Evolutionary conservation across 1,140 invertebrate species (phyloP), one percentile per base, ranked within the genome.

Genomic region (Heliconius hermathena): DNA sequence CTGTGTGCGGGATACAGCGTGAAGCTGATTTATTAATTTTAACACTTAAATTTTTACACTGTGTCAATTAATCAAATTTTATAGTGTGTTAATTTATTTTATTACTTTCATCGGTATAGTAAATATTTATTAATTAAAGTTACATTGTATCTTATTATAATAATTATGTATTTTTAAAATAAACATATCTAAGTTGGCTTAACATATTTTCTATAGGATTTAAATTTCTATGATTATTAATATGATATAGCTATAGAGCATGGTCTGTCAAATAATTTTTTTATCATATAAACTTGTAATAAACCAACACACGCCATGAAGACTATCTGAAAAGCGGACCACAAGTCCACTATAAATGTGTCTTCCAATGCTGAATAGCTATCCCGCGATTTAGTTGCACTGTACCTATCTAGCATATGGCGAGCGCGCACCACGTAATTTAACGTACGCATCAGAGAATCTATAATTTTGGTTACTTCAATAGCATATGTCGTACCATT

Each of bases 211-310:
- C 5, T 20, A 20, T 8, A 52, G 18, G 16, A 20, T 20, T 20
- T 20, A 20, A 52, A 52, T 52, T 57, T 57, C 3, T 57, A 57
- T 57, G 18, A 9, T 72, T 72, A 72, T 38, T 49, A 16, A 46
- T 73, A 38, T 36, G 26, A 74, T 72, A 8, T 5, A 72, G 20
- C 70, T 20, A 36, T 52, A 74, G 38, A 8, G 26, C 11, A 77
- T 74, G 82, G 72, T 46, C 72, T 74, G 20, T 85, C 87, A 77
- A 94, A 94, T 72, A 94, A 85, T 75, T 89, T 89, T 79, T 93
- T 94, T 36, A 94, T 93, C 88, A 93, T 89, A 70, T 89, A 93
- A 22, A 93, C 93, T 87, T 94, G 92, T 60, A 92, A 29, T 46
- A 87, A 80, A 9, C 93, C 92, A 1, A 93, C 89, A 76, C 84